Percentiles rank a stretch among this genome's conserved stretches.
Evolutionary conservation across 2,113 vertebrate species (phyloP).

Genomic region (Haemorhous mexicanus): DNA sequence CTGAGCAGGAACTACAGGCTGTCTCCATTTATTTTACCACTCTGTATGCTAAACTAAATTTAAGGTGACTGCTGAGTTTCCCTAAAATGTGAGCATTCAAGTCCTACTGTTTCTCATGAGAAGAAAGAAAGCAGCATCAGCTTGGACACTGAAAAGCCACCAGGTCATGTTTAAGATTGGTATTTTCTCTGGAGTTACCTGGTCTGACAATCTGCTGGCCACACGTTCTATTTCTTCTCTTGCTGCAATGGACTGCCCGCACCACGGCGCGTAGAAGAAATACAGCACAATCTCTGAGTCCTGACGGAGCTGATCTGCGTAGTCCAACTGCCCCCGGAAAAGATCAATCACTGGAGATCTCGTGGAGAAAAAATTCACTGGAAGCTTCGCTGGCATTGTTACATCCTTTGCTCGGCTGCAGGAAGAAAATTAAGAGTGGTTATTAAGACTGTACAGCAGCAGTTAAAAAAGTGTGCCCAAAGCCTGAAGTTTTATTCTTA

Average conservation of each 20-base stretch:
- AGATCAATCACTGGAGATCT: conserved; percentile 88
- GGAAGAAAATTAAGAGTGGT: neutral
- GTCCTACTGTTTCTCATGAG: neutral
- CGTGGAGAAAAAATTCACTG: conserved; percentile 86
- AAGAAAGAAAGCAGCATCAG: neutral
- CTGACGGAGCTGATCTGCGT: conserved; percentile 82
- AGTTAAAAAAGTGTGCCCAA: neutral
- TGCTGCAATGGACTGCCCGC: conserved; percentile 89
- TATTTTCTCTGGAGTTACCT: conserved; percentile 74
- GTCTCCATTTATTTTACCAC: neutral
- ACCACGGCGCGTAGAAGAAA: conserved; percentile 97
- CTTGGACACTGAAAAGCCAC: neutral
- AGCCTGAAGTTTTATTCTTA: neutral
- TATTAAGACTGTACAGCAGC: neutral
- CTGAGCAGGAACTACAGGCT: neutral
- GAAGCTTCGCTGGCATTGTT: conserved; percentile 84
- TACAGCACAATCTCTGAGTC: conserved; percentile 85
- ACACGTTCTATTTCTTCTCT: conserved; percentile 86
- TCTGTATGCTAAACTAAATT: neutral
- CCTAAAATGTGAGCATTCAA: neutral
- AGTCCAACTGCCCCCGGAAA: conserved; percentile 90
- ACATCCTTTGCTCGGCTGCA: conserved; percentile 89
- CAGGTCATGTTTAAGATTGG: neutral
- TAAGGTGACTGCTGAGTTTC: neutral
- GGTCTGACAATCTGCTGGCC: conserved; percentile 83